A percentile compares a stretch with the other conserved stretches of the same genome.
Evolutionary conservation across 1,140 invertebrate species (phyloP).

Genomic region (Leptestheria dahalacensis): DNA sequence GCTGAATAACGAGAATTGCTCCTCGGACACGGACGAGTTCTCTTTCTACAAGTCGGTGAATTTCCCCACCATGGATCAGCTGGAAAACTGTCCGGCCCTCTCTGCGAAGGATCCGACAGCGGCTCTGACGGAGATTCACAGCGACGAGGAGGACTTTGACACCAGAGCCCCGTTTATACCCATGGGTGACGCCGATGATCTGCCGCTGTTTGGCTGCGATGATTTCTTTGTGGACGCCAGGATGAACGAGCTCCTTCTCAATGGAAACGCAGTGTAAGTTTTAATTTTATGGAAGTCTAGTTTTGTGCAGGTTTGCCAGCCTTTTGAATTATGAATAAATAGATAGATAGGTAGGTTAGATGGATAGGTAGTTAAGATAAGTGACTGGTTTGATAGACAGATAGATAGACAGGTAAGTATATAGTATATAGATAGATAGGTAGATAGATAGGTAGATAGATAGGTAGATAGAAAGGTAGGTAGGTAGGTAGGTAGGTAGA

Average conservation of each 20-base stretch:
- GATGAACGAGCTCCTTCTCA: not conserved
- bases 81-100: slow-evolving; percentile 3
- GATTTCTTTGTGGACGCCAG: slow-evolving; percentile 11
- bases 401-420: too few relatives aligned
- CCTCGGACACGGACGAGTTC: not conserved
- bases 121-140: slow-evolving; percentile 27
- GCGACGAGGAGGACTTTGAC: slow-evolving; percentile 40
- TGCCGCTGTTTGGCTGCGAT: slow-evolving; percentile 48
- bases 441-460: too few relatives aligned
- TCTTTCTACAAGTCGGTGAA: slow-evolving; percentile 2
- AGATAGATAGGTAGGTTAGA: too few relatives aligned
- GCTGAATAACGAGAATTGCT: not conserved
- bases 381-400: too few relatives aligned
- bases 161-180: slow-evolving; percentile 71
- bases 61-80: not conserved
- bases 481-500: too few relatives aligned
- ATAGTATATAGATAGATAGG: too few relatives aligned
- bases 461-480: too few relatives aligned
- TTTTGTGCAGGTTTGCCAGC: not conserved
- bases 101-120: not conserved
- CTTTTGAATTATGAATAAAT: too few relatives aligned
- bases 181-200: slow-evolving; percentile 46
- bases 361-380: too few relatives aligned
- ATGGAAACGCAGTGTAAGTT: not conserved
- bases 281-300: not conserved